Conservation (phyloP, 2,113 vertebrate genomes). For the Propithecus coquereli region DNA sequence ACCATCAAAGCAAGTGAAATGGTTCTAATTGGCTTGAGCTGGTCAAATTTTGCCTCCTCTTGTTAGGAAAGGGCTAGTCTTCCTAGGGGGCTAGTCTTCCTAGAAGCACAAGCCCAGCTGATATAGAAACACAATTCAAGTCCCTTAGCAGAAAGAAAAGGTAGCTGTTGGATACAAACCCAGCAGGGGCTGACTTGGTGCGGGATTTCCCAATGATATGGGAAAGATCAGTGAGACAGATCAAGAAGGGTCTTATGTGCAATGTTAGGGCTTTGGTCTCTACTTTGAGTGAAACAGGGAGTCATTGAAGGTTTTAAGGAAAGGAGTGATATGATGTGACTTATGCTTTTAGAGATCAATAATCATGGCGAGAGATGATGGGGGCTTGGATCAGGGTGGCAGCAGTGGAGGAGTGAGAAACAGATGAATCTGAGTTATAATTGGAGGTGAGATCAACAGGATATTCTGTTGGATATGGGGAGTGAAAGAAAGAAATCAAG, state of each 20-base stretch:
- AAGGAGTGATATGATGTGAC: background rate
- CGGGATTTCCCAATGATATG: too few species aligned
- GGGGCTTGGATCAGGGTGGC: background rate
- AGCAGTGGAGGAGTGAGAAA: background rate
- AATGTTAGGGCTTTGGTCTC: background rate
- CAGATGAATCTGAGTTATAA: background rate
- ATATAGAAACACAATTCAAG: too few species aligned
- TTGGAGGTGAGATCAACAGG: background rate
- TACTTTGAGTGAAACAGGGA: background rate
- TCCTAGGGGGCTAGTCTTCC: background rate
- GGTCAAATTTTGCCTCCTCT: background rate
- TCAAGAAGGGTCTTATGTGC: background rate
- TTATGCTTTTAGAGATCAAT: background rate
- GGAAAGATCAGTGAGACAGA: background rate
- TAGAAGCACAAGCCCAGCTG: too few species aligned
- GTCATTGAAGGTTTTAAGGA: background rate
- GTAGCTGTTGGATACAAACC: too few species aligned
- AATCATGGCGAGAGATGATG: background rate
- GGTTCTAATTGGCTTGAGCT: background rate
- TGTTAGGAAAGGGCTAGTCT: background rate
- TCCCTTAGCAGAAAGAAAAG: too few species aligned
- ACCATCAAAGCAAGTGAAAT: background rate
- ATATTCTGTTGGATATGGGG: background rate
- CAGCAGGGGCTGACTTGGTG: too few species aligned
- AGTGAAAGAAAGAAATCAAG: background rate